Percentiles rank a stretch among this genome's conserved stretches.
phyloP scores from a whole-genome alignment of 2,888 invertebrate species.

The Pachydiplax longipennis region DNA sequence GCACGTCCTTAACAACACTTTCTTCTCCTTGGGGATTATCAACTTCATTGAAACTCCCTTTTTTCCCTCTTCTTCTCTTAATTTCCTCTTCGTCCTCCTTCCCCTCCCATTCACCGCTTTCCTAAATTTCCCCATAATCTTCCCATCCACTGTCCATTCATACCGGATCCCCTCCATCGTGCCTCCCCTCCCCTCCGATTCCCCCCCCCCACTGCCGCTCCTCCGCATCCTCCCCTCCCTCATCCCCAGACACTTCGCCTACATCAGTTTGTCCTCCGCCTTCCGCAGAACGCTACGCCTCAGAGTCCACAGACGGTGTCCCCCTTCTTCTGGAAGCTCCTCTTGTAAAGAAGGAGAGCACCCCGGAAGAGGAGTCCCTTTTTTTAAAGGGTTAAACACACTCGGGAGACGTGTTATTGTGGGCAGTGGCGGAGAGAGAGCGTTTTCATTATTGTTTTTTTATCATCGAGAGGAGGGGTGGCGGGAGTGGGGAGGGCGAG shows the following conservation, averaged over 20 bases:
- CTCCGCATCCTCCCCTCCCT: background rate
- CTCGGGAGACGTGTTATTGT: background rate
- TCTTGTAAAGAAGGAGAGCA: background rate
- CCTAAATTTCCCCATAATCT: background rate
- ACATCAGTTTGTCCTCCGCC: slow-evolving; percentile 31
- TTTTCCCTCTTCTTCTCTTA: background rate
- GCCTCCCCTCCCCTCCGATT: background rate
- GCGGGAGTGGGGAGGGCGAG: background rate
- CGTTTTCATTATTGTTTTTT: background rate
- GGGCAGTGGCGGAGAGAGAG: background rate
- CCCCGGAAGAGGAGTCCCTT: background rate
- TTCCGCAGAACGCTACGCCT: slow-evolving; percentile 46
- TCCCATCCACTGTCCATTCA: background rate
- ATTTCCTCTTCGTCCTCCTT: background rate
- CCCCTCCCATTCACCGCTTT: background rate
- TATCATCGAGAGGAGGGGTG: background rate
- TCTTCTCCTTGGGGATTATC: background rate
- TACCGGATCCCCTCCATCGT: background rate
- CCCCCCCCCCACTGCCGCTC: background rate
- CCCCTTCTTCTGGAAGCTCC: slow-evolving; percentile 45
- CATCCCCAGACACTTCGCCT: background rate
- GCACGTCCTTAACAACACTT: background rate
- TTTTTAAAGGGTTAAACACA: background rate
- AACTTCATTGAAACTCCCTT: background rate
- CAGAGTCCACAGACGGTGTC: slow-evolving; percentile 46